Evolutionary conservation across 1,140 invertebrate species (phyloP).

Genomic region (Drosophila cardini): DNA sequence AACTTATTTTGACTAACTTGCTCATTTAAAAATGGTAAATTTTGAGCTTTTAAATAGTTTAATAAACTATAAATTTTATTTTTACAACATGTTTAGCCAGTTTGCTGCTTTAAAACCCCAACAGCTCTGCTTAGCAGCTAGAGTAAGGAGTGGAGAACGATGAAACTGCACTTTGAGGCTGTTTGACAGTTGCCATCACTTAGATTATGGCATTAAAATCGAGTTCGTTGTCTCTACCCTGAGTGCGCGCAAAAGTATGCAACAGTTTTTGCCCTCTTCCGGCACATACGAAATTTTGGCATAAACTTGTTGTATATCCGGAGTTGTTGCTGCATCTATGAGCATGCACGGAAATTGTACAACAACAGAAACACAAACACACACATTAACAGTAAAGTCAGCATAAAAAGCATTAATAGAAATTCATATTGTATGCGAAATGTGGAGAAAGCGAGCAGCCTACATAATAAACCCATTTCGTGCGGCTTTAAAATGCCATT

Average conservation of each 20-base stretch:
- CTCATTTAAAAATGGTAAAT: no score
- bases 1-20: no score
- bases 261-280: constrained; percentile 56
- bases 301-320: background rate
- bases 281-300: constrained; percentile 43
- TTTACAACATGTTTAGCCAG: no score
- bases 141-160: background rate
- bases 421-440: constrained; percentile 58
- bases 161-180: constrained; percentile 20
- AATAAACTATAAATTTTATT: no score
- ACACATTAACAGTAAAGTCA: constrained; percentile 17
- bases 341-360: constrained; percentile 52
- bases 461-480: constrained; percentile 76
- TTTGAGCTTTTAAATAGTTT: no score
- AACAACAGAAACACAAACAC: constrained; percentile 30
- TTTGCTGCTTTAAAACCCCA: no score
- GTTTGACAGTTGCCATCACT: constrained; percentile 52
- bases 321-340: constrained; percentile 2
- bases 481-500: constrained; percentile 78
- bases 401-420: constrained; percentile 46
- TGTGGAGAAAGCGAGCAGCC: constrained; percentile 27
- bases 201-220: constrained; percentile 72
- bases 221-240: constrained; percentile 57
- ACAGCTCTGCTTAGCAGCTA: no score
- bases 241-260: constrained; percentile 54